Evolutionary conservation across 1,140 invertebrate species (phyloP), one percentile per base, ranked within the genome.

Genomic region (Danaus melanippus): DNA sequence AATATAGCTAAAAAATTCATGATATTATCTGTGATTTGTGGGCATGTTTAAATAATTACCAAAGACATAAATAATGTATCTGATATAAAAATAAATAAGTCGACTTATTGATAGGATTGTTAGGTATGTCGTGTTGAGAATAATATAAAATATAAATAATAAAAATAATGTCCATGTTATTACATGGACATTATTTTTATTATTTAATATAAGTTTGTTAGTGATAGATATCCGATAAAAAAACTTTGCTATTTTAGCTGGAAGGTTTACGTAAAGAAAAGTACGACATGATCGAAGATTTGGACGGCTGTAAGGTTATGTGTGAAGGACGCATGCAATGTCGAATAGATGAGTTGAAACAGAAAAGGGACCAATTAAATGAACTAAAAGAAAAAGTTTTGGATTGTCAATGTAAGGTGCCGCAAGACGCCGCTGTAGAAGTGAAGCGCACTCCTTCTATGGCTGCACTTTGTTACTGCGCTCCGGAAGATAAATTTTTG

Each of bases 371-470:
- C 2, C 51, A 68, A 32, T 46, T 86, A 5, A 46, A 55, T 0
- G 54, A 67, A 15, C 43, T 84, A 2, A 71, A 73, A 12, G 67
- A 78, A 0, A 66, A 65, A 50, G 72, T 73, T 0, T 62, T 84
- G 47, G 73, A 80, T 41, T 86, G 84, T 53, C 64, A 60, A n/a
- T 86, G 84, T 53, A 78, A 79, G 46, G 7, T 76, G 15, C 84
- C 81, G 0, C 60, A 71, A 0, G 77, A 86, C 46, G 68, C 32
- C 0, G 44, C 58, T 2, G 66, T 82, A 2, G 67, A 81, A 59
- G 81, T 66, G 7, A 84, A 79, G 58, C 64, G 84, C 0, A 86
- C 81, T 0, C 74, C 79, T 0, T 86, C 81, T 1, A 50, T 86
- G 0, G 84, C 74, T 9, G 80, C 76, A 0, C 42, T 79, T 3